Evolutionary conservation across 1,140 invertebrate genomes (phyloP).

Genomic region (Araneus ventricosus): DNA sequence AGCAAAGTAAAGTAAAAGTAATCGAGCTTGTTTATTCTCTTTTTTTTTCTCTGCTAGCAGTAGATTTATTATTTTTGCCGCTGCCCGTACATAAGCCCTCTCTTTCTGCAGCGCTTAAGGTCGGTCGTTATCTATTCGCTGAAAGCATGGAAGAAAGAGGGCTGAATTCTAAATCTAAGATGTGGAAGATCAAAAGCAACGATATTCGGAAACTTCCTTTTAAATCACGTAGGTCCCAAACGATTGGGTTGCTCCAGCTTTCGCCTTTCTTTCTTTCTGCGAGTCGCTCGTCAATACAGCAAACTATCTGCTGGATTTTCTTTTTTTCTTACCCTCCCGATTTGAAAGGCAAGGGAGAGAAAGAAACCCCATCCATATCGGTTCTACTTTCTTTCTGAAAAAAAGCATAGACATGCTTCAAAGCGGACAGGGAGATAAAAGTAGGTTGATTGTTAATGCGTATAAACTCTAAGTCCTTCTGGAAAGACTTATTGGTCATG

Average conservation of each 20-base stretch:
- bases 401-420: background rate
- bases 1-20: conserved; percentile 60
- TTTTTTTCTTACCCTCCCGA: background rate
- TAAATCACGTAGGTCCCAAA: conserved; percentile 63
- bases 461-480: too few species aligned
- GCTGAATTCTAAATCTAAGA: conserved; percentile 61
- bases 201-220: conserved; percentile 13
- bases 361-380: background rate
- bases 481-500: too few species aligned
- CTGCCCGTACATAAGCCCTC: conserved; percentile 24
- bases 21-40: conserved; percentile 47
- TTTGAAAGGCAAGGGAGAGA: background rate
- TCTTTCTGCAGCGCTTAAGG: background rate
- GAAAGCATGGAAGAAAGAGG: background rate
- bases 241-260: conserved; percentile 17
- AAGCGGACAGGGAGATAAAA: background rate
- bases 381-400: background rate
- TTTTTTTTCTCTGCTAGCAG: background rate
- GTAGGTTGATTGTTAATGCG: too few species aligned
- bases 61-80: conserved; percentile 67
- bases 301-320: background rate
- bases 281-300: background rate
- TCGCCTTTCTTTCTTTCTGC: background rate
- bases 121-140: conserved; percentile 24
- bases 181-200: conserved; percentile 25